Base-by-base conservation (phyloP, 1,140 invertebrate species). In the Drosophila setifemur region DNA sequence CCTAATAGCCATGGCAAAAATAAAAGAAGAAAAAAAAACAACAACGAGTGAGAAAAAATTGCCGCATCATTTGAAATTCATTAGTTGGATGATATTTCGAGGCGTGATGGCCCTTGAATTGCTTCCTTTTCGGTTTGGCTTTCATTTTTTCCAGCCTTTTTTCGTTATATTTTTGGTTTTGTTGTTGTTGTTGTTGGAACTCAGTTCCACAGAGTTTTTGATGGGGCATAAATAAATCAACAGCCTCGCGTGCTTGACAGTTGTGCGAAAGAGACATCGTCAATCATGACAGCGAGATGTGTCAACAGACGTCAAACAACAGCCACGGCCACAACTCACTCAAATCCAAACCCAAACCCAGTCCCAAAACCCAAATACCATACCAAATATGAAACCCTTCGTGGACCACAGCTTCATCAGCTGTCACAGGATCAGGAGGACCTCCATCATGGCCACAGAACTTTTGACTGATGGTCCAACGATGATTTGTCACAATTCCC, bases 211-310 rank as follows among this genome's bases (percentile, higher is more conserved):
- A 43, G 40, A n/a, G n/a, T n/a, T n/a, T n/a, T 37, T 25, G 5
- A n/a, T 42, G 29, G 31, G 74, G 60, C 70, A 86, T 85, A 86
- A 72, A 85, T 85, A 85, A 86, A 86, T 85, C 81, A 79, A 75
- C 79, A 72, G 81, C 64, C 57, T 79, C 76, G 76, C 76, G 66
- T 75, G 71, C 77, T 58, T 71, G 73, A 76, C 73, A 76, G 73
- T 75, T 74, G 72, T 25, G 66, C 54, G 53, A 44, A 31, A 47
- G 55, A 49, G 45, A 55, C 42, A 70, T 86, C 81, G 83, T 86
- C 82, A 86, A 86, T 86, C 82, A 86, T 86, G 72, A 88, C 61
- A 88, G 77, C 68, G 71, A 79, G 73, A 85, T 85, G 79, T 85
- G 79, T 85, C 81, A 85, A 75, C 79, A 73, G 53, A 85, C 78